phyloP scores from a whole-genome alignment of 2,888 invertebrate species.

The Ephialtes manifestator region DNA sequence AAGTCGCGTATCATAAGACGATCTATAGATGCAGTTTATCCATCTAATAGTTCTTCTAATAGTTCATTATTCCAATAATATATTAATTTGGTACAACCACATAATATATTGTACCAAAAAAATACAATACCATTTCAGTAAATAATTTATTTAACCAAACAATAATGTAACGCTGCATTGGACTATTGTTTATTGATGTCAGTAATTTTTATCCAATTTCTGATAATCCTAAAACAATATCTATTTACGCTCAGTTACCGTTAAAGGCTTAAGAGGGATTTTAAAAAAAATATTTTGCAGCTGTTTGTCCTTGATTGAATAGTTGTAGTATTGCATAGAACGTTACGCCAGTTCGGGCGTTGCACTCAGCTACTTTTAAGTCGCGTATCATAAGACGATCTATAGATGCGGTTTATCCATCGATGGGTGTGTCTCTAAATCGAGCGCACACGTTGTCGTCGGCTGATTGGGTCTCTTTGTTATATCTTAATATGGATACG shows the following conservation, averaged over 20 bases:
- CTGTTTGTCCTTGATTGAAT: neutral
- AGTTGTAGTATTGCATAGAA: neutral
- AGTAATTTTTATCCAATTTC: no score
- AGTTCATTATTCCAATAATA: no score
- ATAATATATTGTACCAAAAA: no score
- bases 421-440: constrained; percentile 30
- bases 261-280: neutral
- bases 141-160: no score
- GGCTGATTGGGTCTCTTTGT: neutral
- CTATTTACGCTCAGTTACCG: neutral
- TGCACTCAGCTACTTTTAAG: constrained; percentile 10
- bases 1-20: no score
- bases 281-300: neutral
- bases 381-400: constrained; percentile 2
- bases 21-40: no score
- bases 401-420: neutral
- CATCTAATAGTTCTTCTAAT: no score
- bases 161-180: no score
- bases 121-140: no score
- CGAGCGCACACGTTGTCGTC: constrained; percentile 10
- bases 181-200: no score
- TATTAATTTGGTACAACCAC: no score
- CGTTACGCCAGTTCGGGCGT: constrained; percentile 7
- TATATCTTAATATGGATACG: neutral
- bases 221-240: no score